These are phyloP conservation scores for Rhynchonycteris naso DNA, from an alignment of 2,797 vertebrate genomes.

Conservation along the genomic window DNA sequence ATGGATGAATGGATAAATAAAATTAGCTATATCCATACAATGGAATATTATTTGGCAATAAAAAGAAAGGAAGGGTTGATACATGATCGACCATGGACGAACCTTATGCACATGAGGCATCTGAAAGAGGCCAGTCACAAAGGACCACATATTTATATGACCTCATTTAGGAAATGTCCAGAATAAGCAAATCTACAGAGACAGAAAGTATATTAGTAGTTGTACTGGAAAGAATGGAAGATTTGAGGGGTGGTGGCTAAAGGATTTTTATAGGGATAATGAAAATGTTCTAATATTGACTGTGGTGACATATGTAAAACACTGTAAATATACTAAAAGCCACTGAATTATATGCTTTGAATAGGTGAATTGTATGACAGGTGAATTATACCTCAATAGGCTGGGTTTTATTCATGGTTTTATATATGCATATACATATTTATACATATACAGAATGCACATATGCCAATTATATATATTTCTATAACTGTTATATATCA, in stretches of 20 bases:
- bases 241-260: neutral
- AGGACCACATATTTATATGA: neutral
- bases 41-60: neutral
- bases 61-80: neutral
- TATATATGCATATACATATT: neutral
- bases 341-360: neutral
- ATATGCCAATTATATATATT: neutral
- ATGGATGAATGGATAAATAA: neutral
- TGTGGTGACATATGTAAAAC: neutral
- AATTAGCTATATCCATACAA: neutral
- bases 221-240: neutral
- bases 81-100: neutral
- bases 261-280: neutral
- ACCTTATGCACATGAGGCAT: neutral
- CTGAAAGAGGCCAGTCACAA: neutral
- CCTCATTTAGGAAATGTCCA: neutral
- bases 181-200: neutral
- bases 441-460: neutral
- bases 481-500: neutral
- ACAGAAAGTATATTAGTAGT: neutral
- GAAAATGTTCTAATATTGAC: slow-evolving; percentile 7
- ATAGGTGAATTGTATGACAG: neutral
- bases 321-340: neutral
- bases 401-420: neutral
- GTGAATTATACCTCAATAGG: neutral